These are phyloP conservation scores for Thunnus albacares DNA, from an alignment of 2,797 vertebrate genomes.

Conservation along the genomic window DNA sequence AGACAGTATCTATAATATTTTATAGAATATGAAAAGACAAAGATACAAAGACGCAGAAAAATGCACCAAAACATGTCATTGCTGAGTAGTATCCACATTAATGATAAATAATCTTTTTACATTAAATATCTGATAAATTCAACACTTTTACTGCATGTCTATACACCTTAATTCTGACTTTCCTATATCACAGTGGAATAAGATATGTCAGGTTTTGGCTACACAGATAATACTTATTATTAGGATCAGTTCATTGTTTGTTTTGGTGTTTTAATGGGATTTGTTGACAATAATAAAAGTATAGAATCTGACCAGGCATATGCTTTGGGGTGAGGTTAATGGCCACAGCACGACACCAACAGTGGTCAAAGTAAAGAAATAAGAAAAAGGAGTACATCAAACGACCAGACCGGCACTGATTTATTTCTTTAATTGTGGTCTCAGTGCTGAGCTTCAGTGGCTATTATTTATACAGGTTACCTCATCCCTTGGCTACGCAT, in stretches of 20 bases:
- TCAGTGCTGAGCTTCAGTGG: not conserved
- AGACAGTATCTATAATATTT: not conserved
- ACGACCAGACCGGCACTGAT: not conserved
- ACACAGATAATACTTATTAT: too few species aligned
- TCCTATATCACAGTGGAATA: not conserved
- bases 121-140: not conserved
- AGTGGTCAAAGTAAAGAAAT: not conserved
- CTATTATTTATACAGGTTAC: constrained; percentile 31
- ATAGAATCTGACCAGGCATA: not conserved
- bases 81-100: not conserved
- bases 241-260: too few species aligned
- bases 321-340: not conserved
- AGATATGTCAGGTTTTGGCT: not conserved
- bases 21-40: not conserved
- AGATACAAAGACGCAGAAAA: not conserved
- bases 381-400: not conserved
- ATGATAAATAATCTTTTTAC: not conserved
- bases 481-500: constrained; percentile 18
- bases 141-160: not conserved
- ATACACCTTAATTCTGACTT: not conserved
- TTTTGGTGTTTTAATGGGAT: too few species aligned
- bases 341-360: not conserved
- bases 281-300: not conserved
- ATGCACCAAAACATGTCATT: not conserved
- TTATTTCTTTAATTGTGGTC: constrained; percentile 20